Evolutionary conservation across 2,113 vertebrate species (phyloP).

Genomic region (Heterotis niloticus): DNA sequence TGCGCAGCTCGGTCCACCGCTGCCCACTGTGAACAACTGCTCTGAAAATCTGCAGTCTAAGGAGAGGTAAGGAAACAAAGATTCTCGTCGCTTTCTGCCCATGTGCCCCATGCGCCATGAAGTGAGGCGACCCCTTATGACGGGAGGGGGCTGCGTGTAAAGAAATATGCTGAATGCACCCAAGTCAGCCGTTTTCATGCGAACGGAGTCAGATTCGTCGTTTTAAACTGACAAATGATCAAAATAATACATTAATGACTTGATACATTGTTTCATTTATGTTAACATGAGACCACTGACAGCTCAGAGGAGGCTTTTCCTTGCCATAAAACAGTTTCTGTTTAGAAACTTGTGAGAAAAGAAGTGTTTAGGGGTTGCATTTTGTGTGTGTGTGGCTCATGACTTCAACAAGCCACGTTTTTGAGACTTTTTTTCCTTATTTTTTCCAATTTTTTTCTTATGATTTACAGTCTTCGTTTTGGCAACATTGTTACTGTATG

Average conservation of each 20-base stretch:
- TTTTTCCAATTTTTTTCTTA: too few relatives aligned
- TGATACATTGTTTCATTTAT: too few relatives aligned
- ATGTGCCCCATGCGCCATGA: slow-evolving; percentile 20
- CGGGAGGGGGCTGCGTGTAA: neutral
- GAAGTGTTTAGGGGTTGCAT: neutral
- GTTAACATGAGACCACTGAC: too few relatives aligned
- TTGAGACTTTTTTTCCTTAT: neutral
- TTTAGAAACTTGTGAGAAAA: neutral
- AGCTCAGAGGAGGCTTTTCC: neutral
- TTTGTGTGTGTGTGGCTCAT: neutral
- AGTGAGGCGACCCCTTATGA: slow-evolving; percentile 10
- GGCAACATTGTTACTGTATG: too few relatives aligned
- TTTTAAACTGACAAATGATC: too few relatives aligned
- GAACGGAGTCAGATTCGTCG: too few relatives aligned
- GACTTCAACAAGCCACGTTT: neutral
- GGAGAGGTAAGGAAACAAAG: slow-evolving; percentile 15
- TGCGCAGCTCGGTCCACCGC: slow-evolving; percentile 30
- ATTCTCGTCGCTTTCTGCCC: neutral
- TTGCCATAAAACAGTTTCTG: neutral
- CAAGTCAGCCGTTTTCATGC: too few relatives aligned
- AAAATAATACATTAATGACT: too few relatives aligned
- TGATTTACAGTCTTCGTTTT: too few relatives aligned
- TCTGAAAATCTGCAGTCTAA: slow-evolving; percentile 21
- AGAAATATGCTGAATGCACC: too few relatives aligned
- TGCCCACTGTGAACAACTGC: slow-evolving; percentile 16